Base-by-base conservation (phyloP, 2,797 vertebrate species). In the Pelochelys cantorii region DNA sequence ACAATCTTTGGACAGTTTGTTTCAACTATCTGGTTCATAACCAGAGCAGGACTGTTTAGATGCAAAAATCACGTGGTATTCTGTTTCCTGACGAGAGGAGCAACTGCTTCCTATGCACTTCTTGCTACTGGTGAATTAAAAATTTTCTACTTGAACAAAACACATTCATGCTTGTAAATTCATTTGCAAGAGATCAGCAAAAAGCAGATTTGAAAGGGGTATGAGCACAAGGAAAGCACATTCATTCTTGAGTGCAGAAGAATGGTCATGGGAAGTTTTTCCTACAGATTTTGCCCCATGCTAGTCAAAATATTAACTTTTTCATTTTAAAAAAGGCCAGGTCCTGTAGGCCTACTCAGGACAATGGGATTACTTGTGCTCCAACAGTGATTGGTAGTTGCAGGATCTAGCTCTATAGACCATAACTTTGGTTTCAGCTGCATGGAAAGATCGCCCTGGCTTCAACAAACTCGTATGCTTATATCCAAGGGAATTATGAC, bases 401-500 rank as follows among this genome's bases (percentile, higher is more conserved):
- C 60, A 53, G 62, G 62, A 54, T 59, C 11, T 8, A 8, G 57
- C 74, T 22, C 56, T 20, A n/a, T 3, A 11, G 52, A 57, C 29
- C 34, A 48, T 52, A 71, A 31, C 6, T 31, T 2, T 27, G 52
- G n/a, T n/a, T n/a, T 42, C 25, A 27, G 57, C 55, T 42, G 37
- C 27, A 31, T 27, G 18, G 11, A 20, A 83, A 52, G 83, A 17
- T 60, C 29, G 57, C 7, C 0, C 23, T 5, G 27, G 25, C 0
- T 0, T 27, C 3, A 0, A 52, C 7, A 60, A 18, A 59, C 52
- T 7, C 0, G 13, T 53, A 3, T 0, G 4, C 25, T 37, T 0
- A 0, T 13, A 1, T 20, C 37, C 79, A 71, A 71, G n/a, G 55
- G 55, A 29, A 20, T 0, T 1, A 89, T 55, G 42, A 17, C 31